Conservation (phyloP, 2,113 vertebrate genomes). For the Siniperca chuatsi region DNA sequence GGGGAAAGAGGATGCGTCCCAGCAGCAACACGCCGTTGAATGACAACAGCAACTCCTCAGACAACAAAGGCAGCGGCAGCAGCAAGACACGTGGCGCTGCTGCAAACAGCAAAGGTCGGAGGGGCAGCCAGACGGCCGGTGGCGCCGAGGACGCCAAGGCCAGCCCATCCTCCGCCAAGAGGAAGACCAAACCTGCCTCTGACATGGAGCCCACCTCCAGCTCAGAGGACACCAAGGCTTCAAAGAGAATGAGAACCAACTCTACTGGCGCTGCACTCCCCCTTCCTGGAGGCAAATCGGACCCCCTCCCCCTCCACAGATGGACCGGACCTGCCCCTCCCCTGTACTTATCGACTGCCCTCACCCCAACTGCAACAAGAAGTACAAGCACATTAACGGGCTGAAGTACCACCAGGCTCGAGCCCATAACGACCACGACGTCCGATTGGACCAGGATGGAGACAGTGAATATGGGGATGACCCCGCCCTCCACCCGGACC, state of each 20-base stretch:
- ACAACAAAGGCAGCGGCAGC: conserved; percentile 90
- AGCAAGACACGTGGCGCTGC: conserved; percentile 92
- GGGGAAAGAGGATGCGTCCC: conserved; percentile 94
- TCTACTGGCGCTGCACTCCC: conserved; percentile 74
- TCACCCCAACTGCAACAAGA: conserved; percentile 98
- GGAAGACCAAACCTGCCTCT: conserved; percentile 93
- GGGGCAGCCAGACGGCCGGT: conserved; percentile 92
- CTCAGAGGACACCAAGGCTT: conserved; percentile 95
- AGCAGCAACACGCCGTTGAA: conserved; percentile 90
- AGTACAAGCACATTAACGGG: conserved; percentile 98
- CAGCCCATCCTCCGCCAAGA: conserved; percentile 91
- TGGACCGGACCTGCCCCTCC: conserved; percentile 92
- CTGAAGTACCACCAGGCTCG: conserved; percentile 98
- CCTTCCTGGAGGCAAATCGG: conserved; percentile 83
- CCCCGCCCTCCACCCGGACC: conserved; percentile 86
- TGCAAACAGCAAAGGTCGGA: conserved; percentile 91
- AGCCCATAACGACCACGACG: conserved; percentile 92
- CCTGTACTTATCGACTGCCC: conserved; percentile 97
- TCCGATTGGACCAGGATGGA: conserved; percentile 91
- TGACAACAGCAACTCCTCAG: conserved; percentile 88
- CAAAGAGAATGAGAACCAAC: conserved; percentile 94
- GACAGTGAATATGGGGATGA: conserved; percentile 96
- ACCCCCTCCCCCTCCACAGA: conserved; percentile 81
- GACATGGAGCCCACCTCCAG: conserved; percentile 98
- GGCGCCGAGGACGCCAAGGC: conserved; percentile 91